Evolutionary conservation across 2,113 vertebrate species (phyloP).

Genomic region (Channa argus): DNA sequence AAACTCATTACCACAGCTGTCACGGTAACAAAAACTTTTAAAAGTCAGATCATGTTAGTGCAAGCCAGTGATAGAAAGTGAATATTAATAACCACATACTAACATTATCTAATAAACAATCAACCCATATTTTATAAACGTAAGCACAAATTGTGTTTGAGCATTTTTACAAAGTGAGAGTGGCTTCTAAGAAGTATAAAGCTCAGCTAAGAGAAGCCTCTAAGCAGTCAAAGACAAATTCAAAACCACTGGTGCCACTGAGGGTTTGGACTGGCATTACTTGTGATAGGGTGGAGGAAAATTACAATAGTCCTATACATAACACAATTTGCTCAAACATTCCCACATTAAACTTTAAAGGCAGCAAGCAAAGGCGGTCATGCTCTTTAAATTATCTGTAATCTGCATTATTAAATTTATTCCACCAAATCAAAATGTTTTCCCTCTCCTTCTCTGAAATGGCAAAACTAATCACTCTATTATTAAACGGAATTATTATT

Average conservation of each 20-base stretch:
- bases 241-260: background rate
- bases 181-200: background rate
- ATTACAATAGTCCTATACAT: too few relatives aligned
- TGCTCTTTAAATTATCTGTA: constrained; percentile 44
- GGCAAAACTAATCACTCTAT: constrained; percentile 3
- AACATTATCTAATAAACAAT: too few relatives aligned
- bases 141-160: too few relatives aligned
- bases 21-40: background rate
- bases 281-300: background rate
- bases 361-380: constrained; percentile 21
- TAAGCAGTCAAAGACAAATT: background rate
- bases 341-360: constrained; percentile 29
- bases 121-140: too few relatives aligned
- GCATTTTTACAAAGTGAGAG: too few relatives aligned
- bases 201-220: background rate
- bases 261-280: background rate
- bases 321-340: constrained; percentile 35
- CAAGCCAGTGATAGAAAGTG: background rate
- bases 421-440: constrained; percentile 15
- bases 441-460: constrained; percentile 8
- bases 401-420: constrained; percentile 54
- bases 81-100: background rate
- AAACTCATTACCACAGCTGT: background rate
- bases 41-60: background rate
- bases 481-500: constrained; percentile 25